Evolutionary conservation across 1,140 invertebrate genomes (phyloP).

Genomic region (Caenorhabditis tropicalis): DNA sequence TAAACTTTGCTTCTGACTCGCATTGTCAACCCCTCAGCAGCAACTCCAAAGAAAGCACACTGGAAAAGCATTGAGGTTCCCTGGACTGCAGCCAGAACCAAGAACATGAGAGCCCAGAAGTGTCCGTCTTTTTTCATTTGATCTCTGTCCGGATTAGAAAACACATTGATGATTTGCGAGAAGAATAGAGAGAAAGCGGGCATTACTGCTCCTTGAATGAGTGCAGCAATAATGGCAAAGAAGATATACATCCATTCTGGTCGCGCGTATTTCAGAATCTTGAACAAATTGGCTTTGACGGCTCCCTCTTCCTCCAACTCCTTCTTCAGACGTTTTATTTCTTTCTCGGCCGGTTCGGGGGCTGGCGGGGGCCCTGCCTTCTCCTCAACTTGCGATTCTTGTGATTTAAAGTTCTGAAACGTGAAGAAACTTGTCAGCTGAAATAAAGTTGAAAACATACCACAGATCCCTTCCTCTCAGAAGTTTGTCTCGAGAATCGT

Average conservation of each 20-base stretch:
- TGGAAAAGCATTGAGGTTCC: slow-evolving; percentile 56
- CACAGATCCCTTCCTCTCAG: not conserved
- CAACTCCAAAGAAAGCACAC: slow-evolving; percentile 60
- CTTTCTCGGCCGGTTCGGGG: slow-evolving; percentile 20
- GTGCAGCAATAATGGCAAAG: slow-evolving; percentile 50
- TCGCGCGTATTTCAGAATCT: slow-evolving; percentile 57
- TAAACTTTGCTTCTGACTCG: slow-evolving; percentile 73
- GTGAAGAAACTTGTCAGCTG: not conserved
- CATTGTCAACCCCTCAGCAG: slow-evolving; percentile 74
- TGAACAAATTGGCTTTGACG: slow-evolving; percentile 48
- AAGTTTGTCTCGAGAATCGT: not conserved
- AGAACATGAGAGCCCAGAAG: slow-evolving; percentile 66
- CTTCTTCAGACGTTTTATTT: slow-evolving; percentile 52
- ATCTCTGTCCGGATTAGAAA: slow-evolving; percentile 1
- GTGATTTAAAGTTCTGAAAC: not conserved
- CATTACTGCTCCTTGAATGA: slow-evolving; percentile 59
- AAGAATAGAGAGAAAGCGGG: slow-evolving; percentile 63
- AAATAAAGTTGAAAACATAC: not conserved
- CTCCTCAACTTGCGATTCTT: not conserved
- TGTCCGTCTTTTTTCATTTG: slow-evolving; percentile 61
- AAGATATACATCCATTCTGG: slow-evolving; percentile 55
- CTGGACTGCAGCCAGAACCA: slow-evolving; percentile 54
- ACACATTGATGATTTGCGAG: slow-evolving; percentile 59
- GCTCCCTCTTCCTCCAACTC: slow-evolving; percentile 60
- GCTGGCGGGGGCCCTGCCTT: not conserved